Evolutionary conservation across 37 sponge, comb jelly and placozoan species (phyloP).

Genomic region (Mnemiopsis leidyi): DNA sequence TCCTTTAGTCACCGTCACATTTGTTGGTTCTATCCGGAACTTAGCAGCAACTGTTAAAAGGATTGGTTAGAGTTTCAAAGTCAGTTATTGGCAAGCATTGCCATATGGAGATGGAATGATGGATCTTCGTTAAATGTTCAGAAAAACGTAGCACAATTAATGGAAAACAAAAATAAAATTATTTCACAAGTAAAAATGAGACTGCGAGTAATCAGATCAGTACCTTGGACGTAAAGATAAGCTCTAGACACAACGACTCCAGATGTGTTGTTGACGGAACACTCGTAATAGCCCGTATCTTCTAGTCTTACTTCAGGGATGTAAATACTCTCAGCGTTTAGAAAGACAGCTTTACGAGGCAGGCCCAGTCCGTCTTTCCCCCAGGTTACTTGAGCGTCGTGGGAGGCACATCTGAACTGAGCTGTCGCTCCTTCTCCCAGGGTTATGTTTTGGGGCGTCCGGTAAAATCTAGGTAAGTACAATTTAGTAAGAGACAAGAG

Average conservation of each 20-base stretch:
- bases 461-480: conserved; percentile 35
- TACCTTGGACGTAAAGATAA: conserved; percentile 48
- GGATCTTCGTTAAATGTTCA: too few species aligned
- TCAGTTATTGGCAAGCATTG: too few species aligned
- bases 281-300: conserved; percentile 54
- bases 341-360: background rate
- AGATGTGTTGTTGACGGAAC: conserved; percentile 43
- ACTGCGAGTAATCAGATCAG: background rate
- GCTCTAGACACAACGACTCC: conserved; percentile 9
- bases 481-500: too few species aligned
- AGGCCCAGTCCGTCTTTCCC: conserved; percentile 33
- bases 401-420: conserved; percentile 23
- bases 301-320: conserved; percentile 61
- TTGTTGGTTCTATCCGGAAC: conserved; percentile 14
- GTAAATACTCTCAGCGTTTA: background rate
- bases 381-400: conserved; percentile 16
- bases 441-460: conserved; percentile 3
- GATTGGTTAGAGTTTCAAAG: too few species aligned
- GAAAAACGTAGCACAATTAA: too few species aligned
- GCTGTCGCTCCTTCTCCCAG: conserved; percentile 28
- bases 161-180: too few species aligned
- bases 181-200: too few species aligned
- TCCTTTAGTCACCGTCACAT: conserved; percentile 7
- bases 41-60: conserved; percentile 4
- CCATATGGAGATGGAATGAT: too few species aligned